Evolutionary conservation across 2,797 vertebrate genomes (phyloP).

Genomic region (Hapalemur alaotrensis): DNA sequence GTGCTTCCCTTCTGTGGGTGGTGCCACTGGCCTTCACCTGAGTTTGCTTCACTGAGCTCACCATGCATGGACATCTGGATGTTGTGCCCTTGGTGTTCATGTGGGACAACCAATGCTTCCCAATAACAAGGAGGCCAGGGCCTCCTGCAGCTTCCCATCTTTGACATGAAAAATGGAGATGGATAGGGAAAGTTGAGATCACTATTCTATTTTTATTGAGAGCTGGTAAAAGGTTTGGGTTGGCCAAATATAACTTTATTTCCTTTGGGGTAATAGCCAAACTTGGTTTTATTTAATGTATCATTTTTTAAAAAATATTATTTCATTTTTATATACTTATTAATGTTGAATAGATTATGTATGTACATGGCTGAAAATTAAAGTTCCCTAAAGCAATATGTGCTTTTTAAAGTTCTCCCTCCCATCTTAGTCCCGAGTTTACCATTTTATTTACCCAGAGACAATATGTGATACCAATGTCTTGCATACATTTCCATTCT

Average conservation of each 20-base stretch:
- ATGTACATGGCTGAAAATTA: background rate
- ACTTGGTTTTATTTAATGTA: background rate
- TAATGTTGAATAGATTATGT: background rate
- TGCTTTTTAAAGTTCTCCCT: background rate
- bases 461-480: background rate
- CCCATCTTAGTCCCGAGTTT: background rate
- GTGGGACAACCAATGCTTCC: background rate
- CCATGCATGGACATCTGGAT: background rate
- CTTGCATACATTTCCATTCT: slow-evolving; percentile 3
- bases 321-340: background rate
- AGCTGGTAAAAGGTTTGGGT: slow-evolving; percentile 5
- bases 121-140: background rate
- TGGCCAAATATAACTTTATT: background rate
- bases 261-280: background rate
- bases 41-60: background rate
- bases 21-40: background rate
- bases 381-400: background rate
- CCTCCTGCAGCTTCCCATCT: background rate
- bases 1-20: background rate
- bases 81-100: background rate
- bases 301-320: background rate
- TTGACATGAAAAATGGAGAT: background rate
- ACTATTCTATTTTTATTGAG: background rate
- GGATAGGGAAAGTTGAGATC: background rate
- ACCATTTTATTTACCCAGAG: background rate